These are phyloP conservation scores for Leptodactylus fallax DNA, from an alignment of 2,797 vertebrate species.

Conservation along the genomic window DNA sequence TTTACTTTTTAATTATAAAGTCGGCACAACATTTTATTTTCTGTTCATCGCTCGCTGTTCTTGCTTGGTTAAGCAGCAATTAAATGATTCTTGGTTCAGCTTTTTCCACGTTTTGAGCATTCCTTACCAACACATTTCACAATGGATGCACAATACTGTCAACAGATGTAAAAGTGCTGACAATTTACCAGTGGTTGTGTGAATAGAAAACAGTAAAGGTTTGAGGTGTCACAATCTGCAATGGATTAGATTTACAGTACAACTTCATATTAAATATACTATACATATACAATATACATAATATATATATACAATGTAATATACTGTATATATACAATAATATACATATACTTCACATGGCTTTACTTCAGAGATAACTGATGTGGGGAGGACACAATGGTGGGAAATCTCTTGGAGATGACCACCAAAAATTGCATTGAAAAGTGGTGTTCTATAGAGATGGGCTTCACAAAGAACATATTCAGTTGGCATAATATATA, in stretches of 20 bases:
- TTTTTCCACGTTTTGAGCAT: constrained; percentile 30
- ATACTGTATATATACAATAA: too few species aligned
- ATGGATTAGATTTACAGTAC: neutral
- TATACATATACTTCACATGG: too few species aligned
- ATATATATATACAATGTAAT: too few species aligned
- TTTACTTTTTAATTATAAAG: constrained; percentile 26
- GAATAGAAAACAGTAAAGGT: neutral
- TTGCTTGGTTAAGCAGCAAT: constrained; percentile 10
- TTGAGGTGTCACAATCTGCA: neutral
- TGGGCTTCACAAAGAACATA: too few species aligned
- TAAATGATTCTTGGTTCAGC: constrained; percentile 39
- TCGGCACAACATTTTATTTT: neutral
- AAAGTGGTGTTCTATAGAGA: too few species aligned
- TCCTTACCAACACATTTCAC: constrained; percentile 34
- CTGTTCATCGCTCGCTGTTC: neutral
- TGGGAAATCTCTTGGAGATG: too few species aligned
- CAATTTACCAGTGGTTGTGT: neutral
- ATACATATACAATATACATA: too few species aligned
- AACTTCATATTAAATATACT: neutral
- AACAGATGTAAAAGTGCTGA: constrained; percentile 25
- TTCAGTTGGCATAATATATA: too few species aligned
- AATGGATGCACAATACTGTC: constrained; percentile 42
- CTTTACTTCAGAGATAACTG: too few species aligned
- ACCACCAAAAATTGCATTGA: too few species aligned
- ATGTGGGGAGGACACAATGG: too few species aligned